These are phyloP conservation scores for Dasypolia templi DNA, from an alignment of 2,888 invertebrate species.

Conservation along the genomic window DNA sequence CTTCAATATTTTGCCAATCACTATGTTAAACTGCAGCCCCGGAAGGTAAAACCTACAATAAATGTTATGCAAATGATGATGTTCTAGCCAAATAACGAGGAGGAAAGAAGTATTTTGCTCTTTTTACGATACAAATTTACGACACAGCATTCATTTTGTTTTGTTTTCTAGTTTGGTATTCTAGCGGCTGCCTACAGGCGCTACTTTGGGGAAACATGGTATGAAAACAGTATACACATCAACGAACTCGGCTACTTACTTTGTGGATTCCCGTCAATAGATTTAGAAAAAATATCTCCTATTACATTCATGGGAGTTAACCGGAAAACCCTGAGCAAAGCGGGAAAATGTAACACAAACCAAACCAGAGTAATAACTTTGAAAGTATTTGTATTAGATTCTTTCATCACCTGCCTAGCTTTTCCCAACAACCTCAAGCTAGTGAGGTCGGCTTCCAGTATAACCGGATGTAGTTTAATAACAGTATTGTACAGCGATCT, in stretches of 20 bases:
- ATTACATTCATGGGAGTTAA: slow-evolving; percentile 78
- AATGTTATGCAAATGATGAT: not conserved
- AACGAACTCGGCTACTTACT: slow-evolving; percentile 84
- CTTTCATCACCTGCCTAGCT: not conserved
- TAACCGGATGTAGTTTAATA: not conserved
- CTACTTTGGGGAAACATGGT: slow-evolving; percentile 83
- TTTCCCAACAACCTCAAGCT: not conserved
- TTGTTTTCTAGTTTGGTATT: slow-evolving; percentile 79
- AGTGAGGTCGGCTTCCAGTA: not conserved
- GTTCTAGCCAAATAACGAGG: not conserved
- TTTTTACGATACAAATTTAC: not conserved
- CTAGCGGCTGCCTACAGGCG: slow-evolving; percentile 83
- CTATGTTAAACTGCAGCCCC: slow-evolving; percentile 74
- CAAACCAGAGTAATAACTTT: slow-evolving; percentile 77
- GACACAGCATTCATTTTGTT: not conserved
- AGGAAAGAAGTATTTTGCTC: not conserved
- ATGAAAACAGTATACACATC: slow-evolving; percentile 76
- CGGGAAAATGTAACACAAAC: slow-evolving; percentile 76
- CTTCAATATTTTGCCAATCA: slow-evolving; percentile 79
- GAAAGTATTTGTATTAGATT: not conserved
- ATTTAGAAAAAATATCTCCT: slow-evolving; percentile 80
- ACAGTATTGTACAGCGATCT: not conserved
- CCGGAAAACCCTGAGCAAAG: slow-evolving; percentile 77
- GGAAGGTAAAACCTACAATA: slow-evolving; percentile 76
- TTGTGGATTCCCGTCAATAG: slow-evolving; percentile 83